A percentile compares a stretch with the other conserved stretches of the same genome.
These are phyloP conservation scores for Natrix natrix DNA, from an alignment of 2,797 vertebrate species.

Conservation along the genomic window DNA sequence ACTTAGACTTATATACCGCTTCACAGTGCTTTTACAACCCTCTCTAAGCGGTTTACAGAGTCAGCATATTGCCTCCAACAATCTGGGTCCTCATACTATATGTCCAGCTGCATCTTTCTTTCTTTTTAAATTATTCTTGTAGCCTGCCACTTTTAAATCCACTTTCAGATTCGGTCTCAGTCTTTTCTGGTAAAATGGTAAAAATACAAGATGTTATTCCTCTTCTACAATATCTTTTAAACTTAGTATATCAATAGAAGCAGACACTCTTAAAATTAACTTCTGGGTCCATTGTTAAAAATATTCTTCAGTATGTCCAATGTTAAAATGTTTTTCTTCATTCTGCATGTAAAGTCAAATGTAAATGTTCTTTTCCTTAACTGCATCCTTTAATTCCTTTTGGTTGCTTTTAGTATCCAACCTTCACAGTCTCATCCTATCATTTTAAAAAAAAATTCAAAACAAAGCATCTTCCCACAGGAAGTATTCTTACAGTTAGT, in stretches of 20 bases:
- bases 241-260: background rate
- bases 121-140: background rate
- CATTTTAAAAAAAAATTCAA: background rate
- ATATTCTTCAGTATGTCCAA: background rate
- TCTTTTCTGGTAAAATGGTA: background rate
- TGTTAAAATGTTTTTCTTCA: background rate
- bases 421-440: background rate
- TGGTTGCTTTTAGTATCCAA: background rate
- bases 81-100: background rate
- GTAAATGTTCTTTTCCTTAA: background rate
- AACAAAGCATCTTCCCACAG: background rate
- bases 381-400: background rate
- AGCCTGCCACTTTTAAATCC: background rate
- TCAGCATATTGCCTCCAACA: no score
- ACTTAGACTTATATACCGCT: no score
- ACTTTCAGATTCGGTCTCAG: background rate
- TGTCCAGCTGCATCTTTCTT: background rate
- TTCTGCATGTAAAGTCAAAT: background rate
- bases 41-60: no score
- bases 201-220: background rate
- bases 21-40: no score
- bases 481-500: background rate
- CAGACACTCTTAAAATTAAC: background rate
- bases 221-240: background rate
- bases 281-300: background rate